Base-by-base conservation (phyloP, 2,888 invertebrate species). In the Hecatera dysodea region DNA sequence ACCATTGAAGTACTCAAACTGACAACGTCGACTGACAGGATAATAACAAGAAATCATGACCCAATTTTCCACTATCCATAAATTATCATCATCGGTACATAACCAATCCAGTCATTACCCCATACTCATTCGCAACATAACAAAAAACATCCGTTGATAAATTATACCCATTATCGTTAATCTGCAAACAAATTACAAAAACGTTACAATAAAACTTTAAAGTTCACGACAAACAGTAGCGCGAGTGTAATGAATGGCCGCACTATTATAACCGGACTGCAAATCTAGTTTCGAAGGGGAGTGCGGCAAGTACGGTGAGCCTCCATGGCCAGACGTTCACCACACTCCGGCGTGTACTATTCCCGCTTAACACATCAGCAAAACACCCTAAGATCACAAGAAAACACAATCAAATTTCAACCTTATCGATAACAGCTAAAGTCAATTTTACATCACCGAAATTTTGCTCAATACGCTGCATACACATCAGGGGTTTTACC, bases 281-380 rank as follows among this genome's bases (percentile, higher is more conserved):
- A 93, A 95, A 95, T 93, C 93, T 94, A 95, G 95, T 95, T 94
- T 91, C 90, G 91, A 88, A 93, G 95, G 95, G 95, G 95, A 93
- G 94, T 94, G 96, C 88, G 96, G 96, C 91, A 92, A 95, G 95
- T 94, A 94, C 90, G 96, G 96, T 94, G 94, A 93, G 95, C 96
- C 96, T 96, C 93, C 93, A 94, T 94, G 96, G 95, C 96, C 95
- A 95, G 94, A 92, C 95, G 91, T 90, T 95, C 92, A 96, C 96
- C 96, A 92, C 96, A 96, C 95, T 93, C 90, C 90, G 93, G 93
- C 92, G 93, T 94, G 93, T 93, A 92, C 92, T 87, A 89, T 89
- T 90, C 87, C 92, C 90, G 84, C 85, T 83, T 81, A 71, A 48
- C 64, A 68, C 76, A 86, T 66, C 63, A 70, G 53, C 67, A 79